Evolutionary conservation across 2,888 invertebrate species (phyloP).

Genomic region (Chymomyza caudatula): DNA sequence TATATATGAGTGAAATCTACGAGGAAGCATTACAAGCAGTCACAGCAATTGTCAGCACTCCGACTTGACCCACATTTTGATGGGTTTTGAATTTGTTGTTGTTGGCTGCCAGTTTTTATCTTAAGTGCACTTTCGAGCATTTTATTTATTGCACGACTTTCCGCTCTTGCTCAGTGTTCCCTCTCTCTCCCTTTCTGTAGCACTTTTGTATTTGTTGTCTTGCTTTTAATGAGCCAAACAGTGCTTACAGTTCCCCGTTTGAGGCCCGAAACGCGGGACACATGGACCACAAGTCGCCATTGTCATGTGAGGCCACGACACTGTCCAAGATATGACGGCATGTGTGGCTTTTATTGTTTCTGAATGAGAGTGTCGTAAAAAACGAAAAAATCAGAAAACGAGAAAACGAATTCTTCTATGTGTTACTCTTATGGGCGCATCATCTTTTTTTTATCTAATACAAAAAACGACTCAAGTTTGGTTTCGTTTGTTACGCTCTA

Average conservation of each 20-base stretch:
- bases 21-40: not conserved
- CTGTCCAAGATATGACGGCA: conserved; percentile 7
- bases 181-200: not conserved
- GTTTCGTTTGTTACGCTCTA: not conserved
- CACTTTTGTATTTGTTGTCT: not conserved
- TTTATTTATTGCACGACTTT: conserved; percentile 70
- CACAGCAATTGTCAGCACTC: not conserved
- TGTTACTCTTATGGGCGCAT: not conserved
- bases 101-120: conserved; percentile 47
- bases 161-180: conserved; percentile 25
- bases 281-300: conserved; percentile 61
- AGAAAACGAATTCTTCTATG: not conserved
- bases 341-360: conserved; percentile 64
- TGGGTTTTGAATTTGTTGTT: conserved; percentile 19
- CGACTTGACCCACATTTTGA: conserved; percentile 7
- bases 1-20: not conserved
- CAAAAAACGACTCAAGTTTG: not conserved
- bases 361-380: conserved; percentile 43
- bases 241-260: conserved; percentile 20
- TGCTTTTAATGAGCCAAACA: conserved; percentile 3
- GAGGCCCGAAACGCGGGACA: conserved; percentile 9
- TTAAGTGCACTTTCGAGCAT: conserved; percentile 70
- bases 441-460: not conserved
- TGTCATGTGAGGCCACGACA: conserved; percentile 35
- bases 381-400: conserved; percentile 14